These are phyloP conservation scores for Sialia sialis DNA, from an alignment of 2,113 vertebrate genomes.

Conservation along the genomic window DNA sequence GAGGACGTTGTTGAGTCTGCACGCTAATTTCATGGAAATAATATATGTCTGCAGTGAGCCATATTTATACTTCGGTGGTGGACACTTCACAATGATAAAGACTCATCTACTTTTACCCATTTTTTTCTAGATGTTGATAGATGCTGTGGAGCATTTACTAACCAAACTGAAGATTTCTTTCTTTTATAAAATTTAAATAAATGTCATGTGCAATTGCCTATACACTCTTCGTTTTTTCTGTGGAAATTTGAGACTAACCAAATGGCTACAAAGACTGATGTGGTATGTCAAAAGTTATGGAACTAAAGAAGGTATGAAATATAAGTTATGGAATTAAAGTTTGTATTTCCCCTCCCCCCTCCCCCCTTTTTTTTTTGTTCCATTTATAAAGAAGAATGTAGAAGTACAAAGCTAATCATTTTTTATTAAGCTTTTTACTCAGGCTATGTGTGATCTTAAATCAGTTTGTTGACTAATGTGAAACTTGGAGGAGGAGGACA, in stretches of 20 bases:
- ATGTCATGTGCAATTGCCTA: not conserved
- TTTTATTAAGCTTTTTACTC: not conserved
- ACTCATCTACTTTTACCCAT: not conserved
- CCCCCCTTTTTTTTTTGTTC: not conserved
- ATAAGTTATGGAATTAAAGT: not conserved
- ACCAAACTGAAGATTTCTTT: not conserved
- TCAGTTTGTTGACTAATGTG: not conserved
- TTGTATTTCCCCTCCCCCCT: not conserved
- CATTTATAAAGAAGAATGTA: not conserved
- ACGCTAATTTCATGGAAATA: not conserved
- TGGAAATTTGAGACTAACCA: not conserved
- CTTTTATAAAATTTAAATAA: not conserved
- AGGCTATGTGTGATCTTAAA: not conserved
- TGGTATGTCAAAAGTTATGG: not conserved
- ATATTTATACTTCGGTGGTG: not conserved
- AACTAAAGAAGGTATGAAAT: not conserved
- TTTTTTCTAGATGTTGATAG: not conserved
- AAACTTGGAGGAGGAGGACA: not conserved
- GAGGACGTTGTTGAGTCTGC: not conserved
- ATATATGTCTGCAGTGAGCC: not conserved
- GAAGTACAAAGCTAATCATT: not conserved
- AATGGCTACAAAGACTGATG: not conserved
- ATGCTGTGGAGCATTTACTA: not conserved
- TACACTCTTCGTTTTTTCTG: accelerated
- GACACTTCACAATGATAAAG: not conserved